Percentiles rank a stretch among this genome's conserved stretches.
Evolutionary conservation across 2,797 vertebrate species (phyloP).

Genomic region (Ambastaia sidthimunki): DNA sequence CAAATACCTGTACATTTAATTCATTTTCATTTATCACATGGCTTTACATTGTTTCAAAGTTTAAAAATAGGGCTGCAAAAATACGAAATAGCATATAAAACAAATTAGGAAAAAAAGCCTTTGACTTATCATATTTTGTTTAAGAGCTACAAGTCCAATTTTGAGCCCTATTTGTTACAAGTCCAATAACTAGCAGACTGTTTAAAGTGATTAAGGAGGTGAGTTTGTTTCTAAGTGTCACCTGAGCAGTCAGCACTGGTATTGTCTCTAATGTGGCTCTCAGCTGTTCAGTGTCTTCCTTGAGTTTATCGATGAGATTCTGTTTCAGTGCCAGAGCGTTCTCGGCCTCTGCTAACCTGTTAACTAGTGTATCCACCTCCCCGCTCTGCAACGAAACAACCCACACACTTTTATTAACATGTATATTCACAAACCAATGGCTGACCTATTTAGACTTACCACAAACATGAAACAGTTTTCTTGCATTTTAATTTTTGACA

Average conservation of each 20-base stretch:
- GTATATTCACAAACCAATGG: neutral
- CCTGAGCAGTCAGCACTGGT: conserved; percentile 89
- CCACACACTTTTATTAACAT: neutral
- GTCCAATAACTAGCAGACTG: too few species aligned
- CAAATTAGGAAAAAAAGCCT: too few species aligned
- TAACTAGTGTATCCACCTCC: conserved; percentile 80
- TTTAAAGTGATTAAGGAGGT: too few species aligned
- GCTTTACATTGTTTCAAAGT: neutral
- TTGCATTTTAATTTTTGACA: neutral
- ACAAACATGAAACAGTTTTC: conserved; percentile 10
- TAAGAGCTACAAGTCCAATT: too few species aligned
- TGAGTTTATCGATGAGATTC: conserved; percentile 90
- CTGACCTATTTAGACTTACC: conserved; percentile 2
- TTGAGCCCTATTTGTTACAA: too few species aligned
- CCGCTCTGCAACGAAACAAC: conserved; percentile 47
- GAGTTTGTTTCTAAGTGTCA: conserved; percentile 56
- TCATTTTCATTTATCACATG: neutral
- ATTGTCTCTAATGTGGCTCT: conserved; percentile 85
- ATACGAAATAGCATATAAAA: neutral
- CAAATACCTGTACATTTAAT: neutral
- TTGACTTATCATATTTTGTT: too few species aligned
- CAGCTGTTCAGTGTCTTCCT: conserved; percentile 87
- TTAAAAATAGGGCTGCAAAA: neutral
- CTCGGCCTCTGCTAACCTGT: conserved; percentile 87
- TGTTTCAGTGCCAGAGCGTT: conserved; percentile 89